These are phyloP conservation scores for Aphrophora alni DNA, from an alignment of 2,888 invertebrate genomes.

Conservation along the genomic window DNA sequence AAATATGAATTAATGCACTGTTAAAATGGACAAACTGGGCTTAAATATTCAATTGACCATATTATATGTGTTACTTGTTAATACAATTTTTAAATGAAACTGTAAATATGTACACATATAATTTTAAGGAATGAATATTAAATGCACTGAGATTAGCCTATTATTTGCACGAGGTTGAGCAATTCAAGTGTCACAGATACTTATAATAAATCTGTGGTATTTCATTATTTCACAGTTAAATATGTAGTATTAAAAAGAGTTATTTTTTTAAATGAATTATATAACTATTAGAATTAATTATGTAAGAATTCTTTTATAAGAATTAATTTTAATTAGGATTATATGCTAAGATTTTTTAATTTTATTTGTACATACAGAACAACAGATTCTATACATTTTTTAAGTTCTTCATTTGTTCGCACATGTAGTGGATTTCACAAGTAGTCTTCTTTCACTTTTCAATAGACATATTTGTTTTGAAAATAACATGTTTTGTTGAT, in stretches of 20 bases:
- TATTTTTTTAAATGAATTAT: not conserved
- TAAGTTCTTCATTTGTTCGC: too few species aligned
- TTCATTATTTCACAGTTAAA: not conserved
- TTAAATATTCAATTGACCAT: too few species aligned
- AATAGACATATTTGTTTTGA: too few species aligned
- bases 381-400: too few species aligned
- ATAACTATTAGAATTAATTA: not conserved
- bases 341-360: not conserved
- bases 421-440: too few species aligned
- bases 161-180: not conserved
- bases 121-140: not conserved
- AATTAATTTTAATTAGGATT: not conserved
- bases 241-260: not conserved
- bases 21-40: too few species aligned
- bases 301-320: not conserved
- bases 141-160: not conserved
- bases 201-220: too few species aligned
- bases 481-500: too few species aligned
- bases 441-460: too few species aligned
- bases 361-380: too few species aligned
- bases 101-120: not conserved
- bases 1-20: too few species aligned
- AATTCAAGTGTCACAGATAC: not conserved
- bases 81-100: not conserved
- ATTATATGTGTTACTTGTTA: not conserved